Evolutionary conservation across 2,888 invertebrate genomes (phyloP).

Genomic region (Nebria salina): DNA sequence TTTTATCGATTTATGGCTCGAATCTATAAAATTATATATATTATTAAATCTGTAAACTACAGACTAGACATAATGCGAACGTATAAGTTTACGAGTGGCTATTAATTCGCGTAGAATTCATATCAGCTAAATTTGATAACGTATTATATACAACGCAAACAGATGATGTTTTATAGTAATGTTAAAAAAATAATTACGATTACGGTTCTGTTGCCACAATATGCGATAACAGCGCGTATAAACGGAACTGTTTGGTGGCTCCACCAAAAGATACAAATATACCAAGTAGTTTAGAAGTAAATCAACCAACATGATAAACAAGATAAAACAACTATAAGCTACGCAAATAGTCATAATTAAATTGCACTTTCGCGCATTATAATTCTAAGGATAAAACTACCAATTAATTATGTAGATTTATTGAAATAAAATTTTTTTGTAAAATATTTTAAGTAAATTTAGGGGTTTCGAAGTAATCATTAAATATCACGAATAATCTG

Average conservation of each 20-base stretch:
- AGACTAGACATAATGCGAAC: too few species aligned
- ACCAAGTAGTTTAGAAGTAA: conserved; percentile 33
- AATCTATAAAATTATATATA: too few species aligned
- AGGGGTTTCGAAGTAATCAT: neutral
- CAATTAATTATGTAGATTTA: too few species aligned
- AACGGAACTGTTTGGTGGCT: conserved; percentile 14
- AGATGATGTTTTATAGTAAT: too few species aligned
- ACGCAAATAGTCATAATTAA: neutral
- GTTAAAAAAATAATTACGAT: neutral
- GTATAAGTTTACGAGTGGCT: too few species aligned
- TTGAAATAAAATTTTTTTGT: neutral
- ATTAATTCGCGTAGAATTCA: too few species aligned
- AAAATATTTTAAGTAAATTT: neutral
- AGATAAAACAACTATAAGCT: neutral
- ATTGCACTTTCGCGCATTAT: neutral
- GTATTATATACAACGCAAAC: too few species aligned
- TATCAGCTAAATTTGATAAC: too few species aligned
- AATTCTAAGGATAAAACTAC: neutral
- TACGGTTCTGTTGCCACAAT: neutral
- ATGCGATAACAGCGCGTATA: conserved; percentile 8
- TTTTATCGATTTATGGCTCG: too few species aligned
- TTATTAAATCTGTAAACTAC: too few species aligned
- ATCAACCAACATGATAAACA: conserved; percentile 22
- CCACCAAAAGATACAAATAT: conserved; percentile 26
- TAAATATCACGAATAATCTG: neutral